Evolutionary conservation across 2,113 vertebrate genomes (phyloP).

Genomic region (Equus quagga): DNA sequence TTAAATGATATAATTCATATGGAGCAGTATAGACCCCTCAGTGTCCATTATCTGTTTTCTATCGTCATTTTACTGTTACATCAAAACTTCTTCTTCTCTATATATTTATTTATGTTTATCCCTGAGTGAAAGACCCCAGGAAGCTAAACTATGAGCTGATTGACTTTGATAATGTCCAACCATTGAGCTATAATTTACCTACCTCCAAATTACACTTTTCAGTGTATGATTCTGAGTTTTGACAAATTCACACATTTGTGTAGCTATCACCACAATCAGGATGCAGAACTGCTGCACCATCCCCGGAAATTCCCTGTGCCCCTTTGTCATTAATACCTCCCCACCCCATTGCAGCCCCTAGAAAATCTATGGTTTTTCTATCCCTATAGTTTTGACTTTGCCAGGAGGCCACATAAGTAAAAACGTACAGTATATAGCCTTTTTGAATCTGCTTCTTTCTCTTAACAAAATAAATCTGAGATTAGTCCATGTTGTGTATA

Average conservation of each 20-base stretch:
- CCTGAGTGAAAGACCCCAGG: neutral
- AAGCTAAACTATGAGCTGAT: neutral
- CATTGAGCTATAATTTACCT: neutral
- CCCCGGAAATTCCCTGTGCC: neutral
- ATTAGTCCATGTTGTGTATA: neutral
- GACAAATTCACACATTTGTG: neutral
- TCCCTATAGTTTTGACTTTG: neutral
- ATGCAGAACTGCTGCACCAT: neutral
- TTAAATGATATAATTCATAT: neutral
- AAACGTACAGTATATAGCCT: neutral
- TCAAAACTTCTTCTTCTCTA: neutral
- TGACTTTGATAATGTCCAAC: neutral
- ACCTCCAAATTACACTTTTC: neutral
- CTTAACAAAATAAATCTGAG: neutral
- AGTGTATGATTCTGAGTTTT: neutral
- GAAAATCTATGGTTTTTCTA: neutral
- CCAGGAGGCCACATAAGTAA: neutral
- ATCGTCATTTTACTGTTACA: neutral
- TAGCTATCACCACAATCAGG: neutral
- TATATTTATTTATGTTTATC: neutral
- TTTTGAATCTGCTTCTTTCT: neutral
- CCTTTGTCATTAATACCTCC: neutral
- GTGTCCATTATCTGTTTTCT: neutral
- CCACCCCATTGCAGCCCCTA: neutral
- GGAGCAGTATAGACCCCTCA: neutral